Conservation (phyloP, 2,797 vertebrate species). For the Chiloscyllium punctatum region DNA sequence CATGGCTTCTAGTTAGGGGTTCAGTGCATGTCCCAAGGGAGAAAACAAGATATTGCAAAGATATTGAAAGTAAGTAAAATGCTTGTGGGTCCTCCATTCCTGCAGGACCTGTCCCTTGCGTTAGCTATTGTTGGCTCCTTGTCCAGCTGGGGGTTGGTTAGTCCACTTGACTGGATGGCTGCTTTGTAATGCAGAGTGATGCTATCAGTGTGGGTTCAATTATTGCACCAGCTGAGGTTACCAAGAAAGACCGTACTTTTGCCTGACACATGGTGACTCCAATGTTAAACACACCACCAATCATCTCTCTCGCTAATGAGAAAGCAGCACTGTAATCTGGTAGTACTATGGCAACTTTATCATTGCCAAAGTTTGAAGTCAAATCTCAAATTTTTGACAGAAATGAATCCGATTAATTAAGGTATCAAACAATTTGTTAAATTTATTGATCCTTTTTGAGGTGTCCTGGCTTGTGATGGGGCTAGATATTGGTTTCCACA, state of each 20-base stretch:
- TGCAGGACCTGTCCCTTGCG: not conserved
- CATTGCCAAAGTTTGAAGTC: not conserved
- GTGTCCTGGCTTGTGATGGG: not conserved
- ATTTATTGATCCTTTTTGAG: not conserved
- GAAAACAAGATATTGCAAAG: not conserved
- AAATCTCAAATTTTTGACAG: not conserved
- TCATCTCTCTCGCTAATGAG: too few relatives aligned
- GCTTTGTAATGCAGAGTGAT: too few relatives aligned
- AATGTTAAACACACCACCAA: too few relatives aligned
- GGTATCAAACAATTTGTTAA: not conserved
- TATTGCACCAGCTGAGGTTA: too few relatives aligned
- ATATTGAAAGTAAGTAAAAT: not conserved
- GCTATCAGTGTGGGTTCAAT: too few relatives aligned
- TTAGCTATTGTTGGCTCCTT: not conserved
- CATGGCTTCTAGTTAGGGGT: not conserved
- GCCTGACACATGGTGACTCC: too few relatives aligned
- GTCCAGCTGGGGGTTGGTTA: not conserved
- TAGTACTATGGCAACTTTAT: too few relatives aligned
- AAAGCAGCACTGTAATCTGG: too few relatives aligned
- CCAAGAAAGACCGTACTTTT: too few relatives aligned
- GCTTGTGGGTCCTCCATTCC: not conserved
- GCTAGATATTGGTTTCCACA: not conserved
- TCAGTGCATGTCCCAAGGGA: not conserved
- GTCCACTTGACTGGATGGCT: too few relatives aligned
- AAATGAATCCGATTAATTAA: too few relatives aligned